Evolutionary conservation across 1,140 invertebrate species (phyloP), one percentile per base, ranked within the genome.

Genomic region (Meloidogyne floridensis): DNA sequence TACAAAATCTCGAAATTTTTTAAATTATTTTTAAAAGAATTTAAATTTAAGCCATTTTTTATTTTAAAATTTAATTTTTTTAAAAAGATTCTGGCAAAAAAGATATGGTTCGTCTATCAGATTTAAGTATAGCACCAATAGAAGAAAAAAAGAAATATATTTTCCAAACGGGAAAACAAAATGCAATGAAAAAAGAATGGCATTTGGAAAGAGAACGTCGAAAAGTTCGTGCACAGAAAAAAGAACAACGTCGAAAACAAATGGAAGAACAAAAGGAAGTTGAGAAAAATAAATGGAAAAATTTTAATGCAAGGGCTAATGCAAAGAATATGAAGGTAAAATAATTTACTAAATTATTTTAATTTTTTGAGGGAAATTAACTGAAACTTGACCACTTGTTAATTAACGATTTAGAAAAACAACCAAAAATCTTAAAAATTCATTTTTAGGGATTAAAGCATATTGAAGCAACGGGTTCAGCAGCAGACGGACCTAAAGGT

Each of bases 141-240:
- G 84, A 86, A 51, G 85, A 86, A 13, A 86, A 84, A 51, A 86
- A 86, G 59, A 85, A 86, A 15, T 86, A 86, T 70, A 84, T 86
- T 59, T 86, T 86, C 75, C 69, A 86, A 32, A 56, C 82, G 54
- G 75, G 59, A 11, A 71, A 75, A 42, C 47, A 54, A 32, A 85
- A 65, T 80, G 81, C 56, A 53, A 53, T 84, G 6, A 86, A 87
- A 59, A 86, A 86, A 59, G 84, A 86, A 80, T 86, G 84, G 84
- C 84, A 86, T 53, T 42, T 87, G 69, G 84, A 86, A 74, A 80
- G 84, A 20, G 84, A 86, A 70, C 79, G 84, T 53, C 85, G 84
- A 47, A 86, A 87, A 70, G 13, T 75, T 42, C 84, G 84, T 15
- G 84, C 84, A 5, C 84, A 86, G 69, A 86, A 86, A 59, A 86